Evolutionary conservation across 2,797 vertebrate species (phyloP).

Genomic region (Typhlichthys subterraneus): DNA sequence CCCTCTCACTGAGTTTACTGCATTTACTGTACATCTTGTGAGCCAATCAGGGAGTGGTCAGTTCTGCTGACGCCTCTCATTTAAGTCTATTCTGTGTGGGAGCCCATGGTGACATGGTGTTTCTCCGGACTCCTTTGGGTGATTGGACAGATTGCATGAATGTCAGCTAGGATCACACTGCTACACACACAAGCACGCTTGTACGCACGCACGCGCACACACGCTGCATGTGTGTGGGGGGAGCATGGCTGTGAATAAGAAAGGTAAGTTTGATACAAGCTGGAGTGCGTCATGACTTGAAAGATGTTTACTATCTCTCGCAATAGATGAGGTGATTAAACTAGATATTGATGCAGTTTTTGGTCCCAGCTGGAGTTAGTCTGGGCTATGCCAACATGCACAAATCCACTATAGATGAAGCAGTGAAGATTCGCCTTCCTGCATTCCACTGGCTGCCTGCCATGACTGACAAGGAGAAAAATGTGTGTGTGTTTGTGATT

Average conservation of each 20-base stretch:
- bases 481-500: not conserved
- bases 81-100: conserved; percentile 33
- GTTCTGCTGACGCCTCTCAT: conserved; percentile 43
- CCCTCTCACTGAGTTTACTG: not conserved
- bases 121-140: conserved; percentile 5
- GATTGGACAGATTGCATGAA: conserved; percentile 36
- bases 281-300: too few species aligned
- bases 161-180: conserved; percentile 25
- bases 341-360: too few species aligned
- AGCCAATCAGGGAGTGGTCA: conserved; percentile 23
- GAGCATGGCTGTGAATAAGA: too few species aligned
- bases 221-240: not conserved
- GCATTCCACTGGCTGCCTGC: conserved; percentile 33
- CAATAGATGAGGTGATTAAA: too few species aligned
- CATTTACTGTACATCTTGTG: conserved; percentile 6
- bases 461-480: conserved; percentile 15
- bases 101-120: conserved; percentile 6
- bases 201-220: not conserved
- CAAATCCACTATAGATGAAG: too few species aligned
- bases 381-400: too few species aligned
- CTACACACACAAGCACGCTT: conserved; percentile 6
- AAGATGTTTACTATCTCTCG: too few species aligned
- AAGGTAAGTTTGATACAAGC: too few species aligned
- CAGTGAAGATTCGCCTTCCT: conserved; percentile 4
- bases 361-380: too few species aligned